Conservation (phyloP, 2,888 invertebrate species). For the Drosophila picticornis region DNA sequence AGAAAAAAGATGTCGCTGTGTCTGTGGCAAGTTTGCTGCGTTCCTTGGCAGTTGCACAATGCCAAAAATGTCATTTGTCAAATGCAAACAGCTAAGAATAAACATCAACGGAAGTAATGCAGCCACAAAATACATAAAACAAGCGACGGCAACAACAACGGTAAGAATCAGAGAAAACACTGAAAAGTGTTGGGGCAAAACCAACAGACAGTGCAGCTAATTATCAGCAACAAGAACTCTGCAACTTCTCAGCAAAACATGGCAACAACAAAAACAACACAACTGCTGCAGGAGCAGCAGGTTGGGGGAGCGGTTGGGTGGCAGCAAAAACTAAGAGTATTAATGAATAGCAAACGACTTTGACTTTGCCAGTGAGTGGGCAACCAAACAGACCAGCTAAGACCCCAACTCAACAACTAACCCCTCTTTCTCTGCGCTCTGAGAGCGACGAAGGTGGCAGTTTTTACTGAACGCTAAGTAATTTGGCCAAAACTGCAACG, state of each 20-base stretch:
- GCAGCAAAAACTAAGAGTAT: slow-evolving; percentile 75
- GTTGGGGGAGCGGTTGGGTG: not conserved
- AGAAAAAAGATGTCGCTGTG: slow-evolving; percentile 36
- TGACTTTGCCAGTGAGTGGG: slow-evolving; percentile 65
- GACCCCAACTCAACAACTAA: slow-evolving; percentile 6
- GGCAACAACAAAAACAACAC: slow-evolving; percentile 34
- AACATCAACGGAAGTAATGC: slow-evolving; percentile 82
- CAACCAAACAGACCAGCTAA: slow-evolving; percentile 39
- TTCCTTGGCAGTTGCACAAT: slow-evolving; percentile 69
- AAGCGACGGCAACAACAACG: slow-evolving; percentile 60
- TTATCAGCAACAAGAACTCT: slow-evolving; percentile 74
- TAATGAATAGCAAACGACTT: slow-evolving; percentile 82
- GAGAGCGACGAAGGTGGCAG: slow-evolving; percentile 28
- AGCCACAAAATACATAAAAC: slow-evolving; percentile 79
- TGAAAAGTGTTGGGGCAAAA: slow-evolving; percentile 65
- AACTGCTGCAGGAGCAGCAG: slow-evolving; percentile 6
- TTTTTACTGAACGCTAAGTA: slow-evolving; percentile 71
- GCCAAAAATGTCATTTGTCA: slow-evolving; percentile 81
- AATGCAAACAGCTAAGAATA: slow-evolving; percentile 82
- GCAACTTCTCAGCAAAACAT: slow-evolving; percentile 52
- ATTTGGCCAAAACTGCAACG: slow-evolving; percentile 64
- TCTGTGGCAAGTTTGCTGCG: slow-evolving; percentile 53
- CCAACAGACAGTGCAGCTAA: slow-evolving; percentile 79
- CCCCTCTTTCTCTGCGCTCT: not conserved
- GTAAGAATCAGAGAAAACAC: slow-evolving; percentile 46